Evolutionary conservation across 2,113 vertebrate species (phyloP).

Genomic region (Acanthochromis polyacanthus): DNA sequence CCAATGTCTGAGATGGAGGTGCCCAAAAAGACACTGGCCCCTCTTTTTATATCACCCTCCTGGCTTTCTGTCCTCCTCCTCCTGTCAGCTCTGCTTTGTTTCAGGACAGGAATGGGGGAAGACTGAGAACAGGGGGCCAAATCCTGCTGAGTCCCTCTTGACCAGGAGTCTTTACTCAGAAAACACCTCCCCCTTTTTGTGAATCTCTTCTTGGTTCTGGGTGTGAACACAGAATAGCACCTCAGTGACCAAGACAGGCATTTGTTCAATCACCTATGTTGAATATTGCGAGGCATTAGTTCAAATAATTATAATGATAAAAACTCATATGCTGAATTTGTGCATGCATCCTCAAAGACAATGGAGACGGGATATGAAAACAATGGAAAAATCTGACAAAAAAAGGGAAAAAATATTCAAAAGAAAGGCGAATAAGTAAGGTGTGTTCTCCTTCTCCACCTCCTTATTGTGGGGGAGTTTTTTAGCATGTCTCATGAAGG

Average conservation of each 20-base stretch:
- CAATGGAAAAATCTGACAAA: constrained; percentile 41
- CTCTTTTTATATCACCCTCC: constrained; percentile 68
- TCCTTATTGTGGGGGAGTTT: constrained; percentile 39
- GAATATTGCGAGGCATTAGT: constrained; percentile 70
- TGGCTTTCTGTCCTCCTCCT: constrained; percentile 64
- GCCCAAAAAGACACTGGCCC: constrained; percentile 57
- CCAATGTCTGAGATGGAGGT: constrained; percentile 57
- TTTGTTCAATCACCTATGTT: constrained; percentile 62
- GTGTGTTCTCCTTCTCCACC: constrained; percentile 44
- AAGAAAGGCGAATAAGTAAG: constrained; percentile 33
- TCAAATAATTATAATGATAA: constrained; percentile 65
- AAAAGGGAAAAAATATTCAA: constrained; percentile 4
- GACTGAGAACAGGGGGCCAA: constrained; percentile 36
- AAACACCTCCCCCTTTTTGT: constrained; percentile 43
- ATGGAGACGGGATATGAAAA: constrained; percentile 53
- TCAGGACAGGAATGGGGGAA: constrained; percentile 58
- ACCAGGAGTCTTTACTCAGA: constrained; percentile 50
- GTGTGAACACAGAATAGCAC: constrained; percentile 50
- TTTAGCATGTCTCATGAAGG: constrained; percentile 71
- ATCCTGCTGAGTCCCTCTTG: constrained; percentile 47
- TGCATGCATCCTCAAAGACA: constrained; percentile 79
- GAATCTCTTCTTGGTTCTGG: constrained; percentile 53
- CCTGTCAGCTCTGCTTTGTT: constrained; percentile 70
- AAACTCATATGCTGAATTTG: constrained; percentile 78
- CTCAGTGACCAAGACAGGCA: constrained; percentile 62